Evolutionary conservation across 2,888 invertebrate genomes (phyloP).

Genomic region (Strigamia transsilvanica): DNA sequence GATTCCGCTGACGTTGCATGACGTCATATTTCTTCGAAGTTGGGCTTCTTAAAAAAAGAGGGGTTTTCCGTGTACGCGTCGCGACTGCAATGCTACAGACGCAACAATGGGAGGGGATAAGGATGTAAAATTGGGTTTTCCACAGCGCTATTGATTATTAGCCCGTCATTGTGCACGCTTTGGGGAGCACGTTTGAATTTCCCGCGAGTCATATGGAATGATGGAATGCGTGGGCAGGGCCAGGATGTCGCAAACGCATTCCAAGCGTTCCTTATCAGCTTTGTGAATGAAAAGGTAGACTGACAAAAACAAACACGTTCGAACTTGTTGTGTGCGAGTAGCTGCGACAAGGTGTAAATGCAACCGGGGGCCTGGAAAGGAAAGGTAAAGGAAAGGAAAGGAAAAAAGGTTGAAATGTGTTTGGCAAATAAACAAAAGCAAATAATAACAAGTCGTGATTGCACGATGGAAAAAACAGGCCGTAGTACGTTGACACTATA

Average conservation of each 20-base stretch:
- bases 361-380: neutral
- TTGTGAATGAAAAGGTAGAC: conserved; percentile 44
- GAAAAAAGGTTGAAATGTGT: neutral
- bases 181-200: neutral
- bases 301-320: conserved; percentile 37
- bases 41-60: neutral
- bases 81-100: neutral
- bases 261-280: conserved; percentile 10
- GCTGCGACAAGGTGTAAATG: neutral
- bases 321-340: neutral
- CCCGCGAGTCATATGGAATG: conserved; percentile 16
- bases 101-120: conserved; percentile 14
- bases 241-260: conserved; percentile 11
- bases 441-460: conserved; percentile 14
- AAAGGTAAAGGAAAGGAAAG: neutral
- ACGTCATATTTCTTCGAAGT: conserved; percentile 3
- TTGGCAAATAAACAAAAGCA: neutral
- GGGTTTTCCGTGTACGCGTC: conserved; percentile 18
- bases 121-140: neutral
- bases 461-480: neutral
- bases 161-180: conserved; percentile 4
- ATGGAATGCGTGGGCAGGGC: conserved; percentile 20
- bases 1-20: conserved; percentile 11
- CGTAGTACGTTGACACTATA: conserved; percentile 30
- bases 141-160: neutral